Conservation (phyloP, 2,113 vertebrate species). For the Daphoenositta chrysoptera region DNA sequence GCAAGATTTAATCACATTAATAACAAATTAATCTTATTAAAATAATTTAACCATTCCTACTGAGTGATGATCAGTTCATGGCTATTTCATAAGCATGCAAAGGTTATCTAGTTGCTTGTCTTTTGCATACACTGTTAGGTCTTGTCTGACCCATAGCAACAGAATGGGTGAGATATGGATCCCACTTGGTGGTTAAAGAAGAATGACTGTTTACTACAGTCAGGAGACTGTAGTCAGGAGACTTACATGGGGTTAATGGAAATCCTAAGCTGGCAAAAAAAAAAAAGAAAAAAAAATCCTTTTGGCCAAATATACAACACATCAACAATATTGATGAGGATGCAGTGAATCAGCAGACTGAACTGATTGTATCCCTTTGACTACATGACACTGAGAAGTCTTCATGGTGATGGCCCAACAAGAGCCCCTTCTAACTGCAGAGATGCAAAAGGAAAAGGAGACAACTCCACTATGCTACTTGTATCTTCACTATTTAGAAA, state of each 20-base stretch:
- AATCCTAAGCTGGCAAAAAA: not conserved
- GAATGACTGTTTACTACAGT: not conserved
- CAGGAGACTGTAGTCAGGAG: too few relatives aligned
- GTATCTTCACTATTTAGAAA: not conserved
- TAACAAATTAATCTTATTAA: not conserved
- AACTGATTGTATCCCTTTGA: not conserved
- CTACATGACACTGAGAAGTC: not conserved
- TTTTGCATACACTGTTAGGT: not conserved
- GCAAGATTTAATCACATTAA: not conserved
- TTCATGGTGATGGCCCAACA: accelerated
- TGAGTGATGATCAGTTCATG: not conserved
- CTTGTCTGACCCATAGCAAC: not conserved
- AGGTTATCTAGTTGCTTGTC: not conserved
- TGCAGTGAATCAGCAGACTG: not conserved
- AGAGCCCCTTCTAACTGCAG: not conserved
- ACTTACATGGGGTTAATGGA: not conserved
- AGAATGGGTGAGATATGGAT: not conserved
- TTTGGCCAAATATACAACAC: not conserved
- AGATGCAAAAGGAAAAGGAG: not conserved
- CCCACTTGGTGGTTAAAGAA: not conserved
- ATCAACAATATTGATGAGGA: not conserved
- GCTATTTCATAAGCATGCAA: not conserved
- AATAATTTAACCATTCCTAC: not conserved
- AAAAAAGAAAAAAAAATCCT: not conserved
- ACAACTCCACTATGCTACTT: accelerated